Base-by-base conservation (phyloP, 2,797 vertebrate species). In the Sarcophilus harrisii region DNA sequence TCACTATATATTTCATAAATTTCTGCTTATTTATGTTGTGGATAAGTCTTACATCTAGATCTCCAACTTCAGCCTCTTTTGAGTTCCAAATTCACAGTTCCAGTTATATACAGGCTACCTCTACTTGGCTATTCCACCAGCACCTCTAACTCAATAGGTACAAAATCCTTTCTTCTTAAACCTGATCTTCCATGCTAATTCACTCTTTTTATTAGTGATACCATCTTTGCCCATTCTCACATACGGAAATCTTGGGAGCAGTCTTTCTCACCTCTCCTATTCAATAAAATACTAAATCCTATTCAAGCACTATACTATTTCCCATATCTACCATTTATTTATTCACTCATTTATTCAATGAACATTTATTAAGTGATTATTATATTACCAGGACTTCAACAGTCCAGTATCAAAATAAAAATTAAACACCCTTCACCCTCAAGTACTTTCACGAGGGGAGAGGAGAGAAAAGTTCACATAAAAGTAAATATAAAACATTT, bases 11-110 rank as follows among this genome's bases (percentile, higher is more conserved):
- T 94, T 92, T 96, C 92, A 81, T 52, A 95, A 94, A 52, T n/a
- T 96, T n/a, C 16, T 92, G 14, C 28, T 93, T 96, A 59, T 94
- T 12, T 52, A 2, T 94, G 93, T 45, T 4, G 66, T 95, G 96
- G n/a, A 58, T 60, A 81, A 93, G 95, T 96, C 93, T 93, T 73
- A 52, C 66, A 24, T 81, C 66, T 45, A 81, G n/a, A 81, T 38
- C 4, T 81, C n/a, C 66, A 81, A 21, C 6, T 38, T 6, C 24
- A 81, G 38, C 38, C 66, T 45, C 66, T 81, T 81, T 2, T 24
- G n/a, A 45, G 18, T 81, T 81, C 18, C n/a, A 81, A 38, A 81
- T 45, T 45, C 21, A 38, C 66, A 81, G 24, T 81, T 6, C n/a
- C n/a, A 81, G 0, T 45, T 45, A 6, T 4, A 6, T 9, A 38